Conservation (phyloP, 1,140 invertebrate species). For the Archivesica marissinica region DNA sequence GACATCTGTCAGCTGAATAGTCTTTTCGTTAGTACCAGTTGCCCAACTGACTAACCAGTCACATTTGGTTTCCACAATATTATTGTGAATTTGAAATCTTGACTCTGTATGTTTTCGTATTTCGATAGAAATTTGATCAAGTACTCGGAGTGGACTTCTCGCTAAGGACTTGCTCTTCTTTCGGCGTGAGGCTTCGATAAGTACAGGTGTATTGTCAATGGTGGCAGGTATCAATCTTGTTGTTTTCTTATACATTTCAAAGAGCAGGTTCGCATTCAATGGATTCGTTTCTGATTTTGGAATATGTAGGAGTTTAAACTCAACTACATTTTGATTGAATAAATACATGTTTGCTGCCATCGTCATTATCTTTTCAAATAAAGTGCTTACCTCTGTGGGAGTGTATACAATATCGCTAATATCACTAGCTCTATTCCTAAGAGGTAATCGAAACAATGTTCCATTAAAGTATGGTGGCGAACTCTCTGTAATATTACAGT, state of each 20-base stretch:
- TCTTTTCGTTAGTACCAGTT: conserved; percentile 52
- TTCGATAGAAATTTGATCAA: not conserved
- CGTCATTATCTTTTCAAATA: conserved; percentile 67
- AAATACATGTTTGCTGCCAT: conserved; percentile 67
- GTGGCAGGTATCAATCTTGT: conserved; percentile 72
- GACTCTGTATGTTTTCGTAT: not conserved
- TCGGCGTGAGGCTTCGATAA: not conserved
- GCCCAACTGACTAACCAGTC: conserved; percentile 68
- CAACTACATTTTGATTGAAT: conserved; percentile 74
- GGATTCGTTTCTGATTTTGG: conserved; percentile 1
- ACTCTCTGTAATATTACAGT: conserved; percentile 56
- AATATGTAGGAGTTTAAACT: conserved; percentile 68
- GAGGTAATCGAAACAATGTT: conserved; percentile 75
- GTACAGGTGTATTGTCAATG: not conserved
- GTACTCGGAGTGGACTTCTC: not conserved
- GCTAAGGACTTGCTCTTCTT: not conserved
- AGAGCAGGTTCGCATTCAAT: not conserved
- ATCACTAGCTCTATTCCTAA: conserved; percentile 72
- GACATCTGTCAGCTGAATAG: not conserved
- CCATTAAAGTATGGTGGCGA: conserved; percentile 59
- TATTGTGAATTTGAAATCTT: not conserved
- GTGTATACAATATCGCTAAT: conserved; percentile 71
- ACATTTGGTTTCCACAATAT: not conserved
- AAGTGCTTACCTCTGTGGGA: conserved; percentile 56
- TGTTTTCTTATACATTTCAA: conserved; percentile 70